Base-by-base conservation (phyloP, 2,888 invertebrate genomes). In the Synergus japonicus region DNA sequence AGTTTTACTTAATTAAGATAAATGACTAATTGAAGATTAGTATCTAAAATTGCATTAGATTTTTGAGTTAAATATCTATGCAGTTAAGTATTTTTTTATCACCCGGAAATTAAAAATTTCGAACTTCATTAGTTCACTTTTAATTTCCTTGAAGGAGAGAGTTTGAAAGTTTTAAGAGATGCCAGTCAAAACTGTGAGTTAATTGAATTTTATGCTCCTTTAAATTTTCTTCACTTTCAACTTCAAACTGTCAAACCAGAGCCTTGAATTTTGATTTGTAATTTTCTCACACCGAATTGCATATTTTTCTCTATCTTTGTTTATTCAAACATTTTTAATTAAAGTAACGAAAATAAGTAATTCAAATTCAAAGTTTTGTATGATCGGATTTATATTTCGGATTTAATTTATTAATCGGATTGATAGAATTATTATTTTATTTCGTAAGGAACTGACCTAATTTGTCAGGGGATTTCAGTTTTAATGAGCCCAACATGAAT, bases 161-260 rank as follows among this genome's bases (percentile, higher is more conserved):
- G 29, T 41, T 65, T 10, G 15, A 41, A 65, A 65, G 65, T 65
- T 65, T 41, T 65, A 13, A 15, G 18, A 65, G 22, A 4, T 60
- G 60, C 10, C 41, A n/a, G 65, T 65, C 65, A 65, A 65, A 41
- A n/a, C 9, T 65, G 64, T 41, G 22, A 64, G 7, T 15, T 65
- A 43, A 65, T 65, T 65, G 65, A 65, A 65, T 43, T 9, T 43
- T 41, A 65, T n/a, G 41, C 10, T 64, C 15, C 60, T 60, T 60
- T 18, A 22, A 60, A 64, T 64, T 65, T 41, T 41, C 65, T 65
- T 65, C 37, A 65, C 65, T 65, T 41, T 13, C 15, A 65, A 9
- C 37, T 65, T 43, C n/a, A 65, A 43, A 8, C 65, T 41, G 60
- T 22, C 22, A 9, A 65, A 41, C 37, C 41, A n/a, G 8, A 65